Conservation (phyloP, 1,140 invertebrate genomes). For the Telenomus remus region DNA sequence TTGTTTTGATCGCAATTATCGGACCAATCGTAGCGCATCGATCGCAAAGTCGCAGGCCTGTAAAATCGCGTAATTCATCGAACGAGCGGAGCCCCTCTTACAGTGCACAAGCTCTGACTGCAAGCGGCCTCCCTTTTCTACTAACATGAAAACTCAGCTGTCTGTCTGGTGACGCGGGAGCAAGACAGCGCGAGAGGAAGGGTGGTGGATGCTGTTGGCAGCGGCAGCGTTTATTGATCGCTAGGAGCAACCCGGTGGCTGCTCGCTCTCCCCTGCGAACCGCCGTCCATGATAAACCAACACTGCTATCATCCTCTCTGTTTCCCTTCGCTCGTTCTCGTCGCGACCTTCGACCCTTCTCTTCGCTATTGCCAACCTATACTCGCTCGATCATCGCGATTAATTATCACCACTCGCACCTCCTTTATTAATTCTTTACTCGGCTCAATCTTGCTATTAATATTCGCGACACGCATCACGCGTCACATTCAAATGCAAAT, state of each 20-base stretch:
- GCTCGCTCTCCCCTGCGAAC: constrained; percentile 42
- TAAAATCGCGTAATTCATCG: constrained; percentile 13
- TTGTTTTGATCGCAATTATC: no score
- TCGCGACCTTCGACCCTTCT: constrained; percentile 53
- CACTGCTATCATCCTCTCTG: constrained; percentile 37
- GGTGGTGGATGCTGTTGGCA: constrained; percentile 68
- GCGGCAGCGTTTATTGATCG: constrained; percentile 72
- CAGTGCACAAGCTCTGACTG: constrained; percentile 6
- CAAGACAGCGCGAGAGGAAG: constrained; percentile 48
- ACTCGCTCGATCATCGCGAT: constrained; percentile 31
- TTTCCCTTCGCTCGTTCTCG: constrained; percentile 50
- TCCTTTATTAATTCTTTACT: not conserved
- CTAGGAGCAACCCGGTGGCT: constrained; percentile 64
- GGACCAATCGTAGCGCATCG: no score
- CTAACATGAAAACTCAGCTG: constrained; percentile 25
- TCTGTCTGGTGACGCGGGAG: constrained; percentile 25
- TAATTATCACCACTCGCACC: not conserved
- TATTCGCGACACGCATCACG: constrained; percentile 19
- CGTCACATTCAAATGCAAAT: not conserved
- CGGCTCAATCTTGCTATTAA: no score
- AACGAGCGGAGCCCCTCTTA: constrained; percentile 1
- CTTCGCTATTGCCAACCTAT: constrained; percentile 33
- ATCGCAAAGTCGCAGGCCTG: no score
- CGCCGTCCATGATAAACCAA: constrained; percentile 55
- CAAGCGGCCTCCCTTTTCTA: constrained; percentile 18